Base-by-base conservation (phyloP, 2,113 vertebrate species). In the Psittacara wagleri region DNA sequence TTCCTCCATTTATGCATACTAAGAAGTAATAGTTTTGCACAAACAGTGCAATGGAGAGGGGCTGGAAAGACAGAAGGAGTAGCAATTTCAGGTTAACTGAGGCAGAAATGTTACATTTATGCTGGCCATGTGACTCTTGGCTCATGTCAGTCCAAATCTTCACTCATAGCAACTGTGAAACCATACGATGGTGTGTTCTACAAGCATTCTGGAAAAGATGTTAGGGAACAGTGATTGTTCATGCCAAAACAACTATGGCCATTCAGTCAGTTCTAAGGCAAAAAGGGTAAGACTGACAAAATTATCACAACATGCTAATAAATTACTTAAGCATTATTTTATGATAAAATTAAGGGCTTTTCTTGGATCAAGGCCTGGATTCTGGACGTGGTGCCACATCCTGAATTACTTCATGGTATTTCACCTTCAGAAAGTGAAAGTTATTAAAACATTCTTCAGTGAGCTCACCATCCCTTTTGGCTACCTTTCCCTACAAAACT, bases 121-220 rank as follows among this genome's bases (percentile, higher is more conserved):
- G 46, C 17, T 43, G 43, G 39, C 9, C 39, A 35, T 5, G 18
- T 12, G 4, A 82, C 24, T 87, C 35, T 23, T 87, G 28, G 9
- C 9, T 80, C 27, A 86, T 23, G 10, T 46, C 18, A 67, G 22
- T 9, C 37, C 7, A 67, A 20, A 44, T 55, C 28, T 74, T 80
- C 23, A 33, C 10, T 17, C 33, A 35, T 11, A 81, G 4, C 15
- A 92, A 51, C 12, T 48, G 28, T 55, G 52, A 90, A 73, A 86
- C 6, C 0, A 0, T 22, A 2, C 14, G 54, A 54, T 4, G 5
- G 5, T 62, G 20, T 57, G 13, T 9, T 51, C 7, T 48, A 41
- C 17, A 41, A 77, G 49, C 28, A 52, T 81, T 80, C 70, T 73
- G 20, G 82, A 90, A 79, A 91, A 82, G 9, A 23, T 28, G 8